Evolutionary conservation across 2,113 vertebrate genomes (phyloP), one percentile per base, ranked within the genome.

Genomic region (Poicephalus gulielmi): DNA sequence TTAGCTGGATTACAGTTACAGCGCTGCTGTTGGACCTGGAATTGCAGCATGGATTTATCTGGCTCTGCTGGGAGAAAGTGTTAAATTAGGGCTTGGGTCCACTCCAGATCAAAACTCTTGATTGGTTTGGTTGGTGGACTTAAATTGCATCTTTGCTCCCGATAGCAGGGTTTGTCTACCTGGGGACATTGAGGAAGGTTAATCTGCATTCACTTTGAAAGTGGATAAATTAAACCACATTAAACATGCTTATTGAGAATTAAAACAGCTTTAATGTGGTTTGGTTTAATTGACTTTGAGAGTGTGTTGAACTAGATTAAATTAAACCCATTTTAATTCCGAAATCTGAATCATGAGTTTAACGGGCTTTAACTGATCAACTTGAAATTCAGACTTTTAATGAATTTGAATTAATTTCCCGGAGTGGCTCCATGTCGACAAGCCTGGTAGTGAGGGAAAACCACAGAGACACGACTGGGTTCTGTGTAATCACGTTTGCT

Each of bases 181-280:
- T 70, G 93, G 90, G 89, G 93, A 86, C 84, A 41, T 4, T 66
- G 13, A 6, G 77, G 90, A 79, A 46, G 50, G 73, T 10, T 23
- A 53, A 59, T 89, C 89, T 76, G 60, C 71, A 41, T 49, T 96
- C 74, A 35, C 96, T 93, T 90, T 82, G 95, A 55, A 91, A 91
- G 43, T 9, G 95, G 41, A 57, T 71, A 71, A 89, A 75, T 93
- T 18, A 50, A 96, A 89, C 96, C 96, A 94, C 96, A 95, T 93
- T 30, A 94, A 96, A 95, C 17, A 7, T 33, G 7, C 55, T 64
- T 60, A 44, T 47, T 33, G 94, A 69, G 90, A 91, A 79, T 76
- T 64, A 49, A 60, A 60, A 33, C 20, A 13, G 28, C 94, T 96
- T 89, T 94, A 68, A 96, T 94, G 95, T 82, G 96, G 93, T 66